phyloP scores from a whole-genome alignment of 1,140 invertebrate species.

The Probaryconus sp. region DNA sequence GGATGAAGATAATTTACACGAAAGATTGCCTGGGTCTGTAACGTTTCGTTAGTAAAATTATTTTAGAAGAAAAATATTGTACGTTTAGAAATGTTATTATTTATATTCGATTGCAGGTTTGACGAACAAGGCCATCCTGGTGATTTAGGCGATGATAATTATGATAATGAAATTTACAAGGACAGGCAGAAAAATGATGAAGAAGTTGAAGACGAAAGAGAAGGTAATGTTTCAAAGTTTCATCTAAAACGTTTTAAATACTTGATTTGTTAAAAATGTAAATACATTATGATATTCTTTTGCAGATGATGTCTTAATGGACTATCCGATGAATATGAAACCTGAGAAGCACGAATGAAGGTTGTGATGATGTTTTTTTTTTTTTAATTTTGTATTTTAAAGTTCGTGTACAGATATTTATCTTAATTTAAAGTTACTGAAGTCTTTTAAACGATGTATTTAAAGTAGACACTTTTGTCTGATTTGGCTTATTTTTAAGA shows the following conservation, averaged over 20 bases:
- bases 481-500: too few species aligned
- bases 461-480: too few species aligned
- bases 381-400: slow-evolving; percentile 1
- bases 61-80: not conserved
- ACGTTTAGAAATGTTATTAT: not conserved
- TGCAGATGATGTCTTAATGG: slow-evolving; percentile 70
- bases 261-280: too few species aligned
- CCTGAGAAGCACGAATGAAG: slow-evolving; percentile 66
- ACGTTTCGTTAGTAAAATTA: slow-evolving; percentile 8
- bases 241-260: slow-evolving; percentile 6
- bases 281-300: slow-evolving; percentile 20
- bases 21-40: slow-evolving; percentile 61
- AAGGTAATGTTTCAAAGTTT: slow-evolving; percentile 67
- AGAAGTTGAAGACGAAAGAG: slow-evolving; percentile 74
- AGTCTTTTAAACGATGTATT: too few species aligned
- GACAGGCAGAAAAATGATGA: slow-evolving; percentile 72
- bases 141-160: slow-evolving; percentile 71
- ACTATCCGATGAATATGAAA: slow-evolving; percentile 71
- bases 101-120: slow-evolving; percentile 62
- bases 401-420: slow-evolving; percentile 17
- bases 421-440: slow-evolving; percentile 16
- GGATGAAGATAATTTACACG: slow-evolving; percentile 71
- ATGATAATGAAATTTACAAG: slow-evolving; percentile 73
- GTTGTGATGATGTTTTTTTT: slow-evolving; percentile 28
- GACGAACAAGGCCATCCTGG: slow-evolving; percentile 65